Base-by-base conservation (phyloP, 2,888 invertebrate genomes). In the Orthonychiurus folsomi region DNA sequence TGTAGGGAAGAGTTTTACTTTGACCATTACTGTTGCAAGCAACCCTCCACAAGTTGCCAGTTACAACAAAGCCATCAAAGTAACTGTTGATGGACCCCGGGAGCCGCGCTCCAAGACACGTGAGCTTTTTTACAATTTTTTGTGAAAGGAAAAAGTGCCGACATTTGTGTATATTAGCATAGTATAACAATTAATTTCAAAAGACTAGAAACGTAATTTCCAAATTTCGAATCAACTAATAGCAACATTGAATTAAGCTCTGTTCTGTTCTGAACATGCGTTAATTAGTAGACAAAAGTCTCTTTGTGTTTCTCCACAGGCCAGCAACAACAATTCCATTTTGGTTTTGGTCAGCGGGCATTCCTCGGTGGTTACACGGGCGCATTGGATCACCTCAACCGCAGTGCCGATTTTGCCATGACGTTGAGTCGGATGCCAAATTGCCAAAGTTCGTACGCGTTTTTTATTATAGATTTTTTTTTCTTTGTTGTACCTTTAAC, bases 21-120 rank as follows among this genome's bases (percentile, higher is more conserved):
- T 99, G 77, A 94, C 94, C 75, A 97, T 99, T 80, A 92, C 91
- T 66, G 84, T 99, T 70, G 90, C 90, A 73, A 90, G 93, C 73
- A 84, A 87, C 74, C 97, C 97, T 60, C 92, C 93, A n/a, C 95
- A 95, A 79, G 88, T 97, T 67, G 89, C 93, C 65, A 91, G 93
- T 20, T 95, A 95, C 81, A 88, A 88, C 77, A 94, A 94, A 78
- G 94, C 94, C 68, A 96, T 96, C 80, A 96, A 96, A 80, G 94
- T 96, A 72, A 96, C 96, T 24, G 95, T 96, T 61, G 96, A 96
- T 78, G 96, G 96, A 71, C 96, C 96, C 12, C 80, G 96, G 74
- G 95, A 95, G 78, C 94, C 96, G 3, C 81, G 94, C 75, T 92
- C 91, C 72, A 93, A 93, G 81, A 90, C 90, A 81, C 89, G 94